Base-by-base conservation (phyloP, 2,113 vertebrate species). In the Silurus meridionalis region DNA sequence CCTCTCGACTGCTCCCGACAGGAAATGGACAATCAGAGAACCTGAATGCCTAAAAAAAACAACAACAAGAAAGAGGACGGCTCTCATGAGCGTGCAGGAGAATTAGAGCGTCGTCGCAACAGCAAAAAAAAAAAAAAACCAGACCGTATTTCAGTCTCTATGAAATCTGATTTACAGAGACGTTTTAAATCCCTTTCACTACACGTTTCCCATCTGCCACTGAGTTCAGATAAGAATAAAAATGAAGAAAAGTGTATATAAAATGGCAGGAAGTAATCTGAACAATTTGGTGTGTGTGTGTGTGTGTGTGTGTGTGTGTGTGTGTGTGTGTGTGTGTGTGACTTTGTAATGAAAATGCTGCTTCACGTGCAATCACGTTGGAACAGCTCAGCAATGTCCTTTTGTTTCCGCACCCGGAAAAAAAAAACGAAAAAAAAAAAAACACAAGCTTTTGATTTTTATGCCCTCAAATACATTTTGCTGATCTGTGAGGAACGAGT, bases 201-300 rank as follows among this genome's bases (percentile, higher is more conserved):
- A 52, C 92, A 94, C 92, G 94, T 91, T 93, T 93, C 88, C 87
- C 89, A 92, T 94, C 91, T 91, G 81, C 83, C 83, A 88, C 83
- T 83, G 89, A 28, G 66, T 50, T 72, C 17, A 64, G 69, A 79
- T 46, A 28, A 71, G 37, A 4, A 2, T 5, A 23, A 53, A 11
- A 23, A 69, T 69, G 4, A 71, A 10, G 61, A 48, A 28, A 69
- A 15, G 55, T 57, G 15, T 50, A 58, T 52, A 58, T 63, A 63
- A 48, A 71, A 53, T 57, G 46, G 10, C 72, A 77, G 23, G 19
- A 69, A 25, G 50, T 57, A 58, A 83, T 83, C 52, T 55, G 64
- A 69, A 21, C 5, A 17, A 9, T 37, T 37, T 37, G 37, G 37
- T 37, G 37, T 37, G n/a, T 67, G n/a, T 4, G 13, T 15, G 8